A percentile compares a stretch with the other conserved stretches of the same genome.
Conservation (phyloP, 1,140 invertebrate genomes). For the Lithobius niger region DNA sequence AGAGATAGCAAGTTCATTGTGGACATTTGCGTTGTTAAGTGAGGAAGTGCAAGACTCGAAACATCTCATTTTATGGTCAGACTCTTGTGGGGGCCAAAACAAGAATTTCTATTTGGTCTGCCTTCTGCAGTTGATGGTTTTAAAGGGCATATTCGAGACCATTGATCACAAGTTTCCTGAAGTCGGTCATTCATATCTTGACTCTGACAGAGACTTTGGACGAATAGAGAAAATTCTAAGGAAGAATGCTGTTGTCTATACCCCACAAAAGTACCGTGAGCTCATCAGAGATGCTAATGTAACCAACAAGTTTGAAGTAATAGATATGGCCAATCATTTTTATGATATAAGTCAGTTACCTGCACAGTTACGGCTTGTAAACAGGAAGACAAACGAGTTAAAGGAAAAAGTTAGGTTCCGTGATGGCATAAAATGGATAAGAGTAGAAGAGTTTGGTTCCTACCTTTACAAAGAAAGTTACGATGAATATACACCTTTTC, state of each 20-base stretch:
- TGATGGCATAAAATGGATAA: background rate
- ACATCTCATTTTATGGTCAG: conserved; percentile 24
- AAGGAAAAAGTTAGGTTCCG: background rate
- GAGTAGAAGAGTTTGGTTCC: background rate
- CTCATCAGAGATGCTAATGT: background rate
- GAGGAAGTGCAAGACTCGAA: conserved; percentile 13
- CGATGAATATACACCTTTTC: no score
- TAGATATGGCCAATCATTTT: background rate
- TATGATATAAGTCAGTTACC: background rate
- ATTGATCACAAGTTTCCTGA: conserved; percentile 27
- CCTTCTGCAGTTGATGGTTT: conserved; percentile 12
- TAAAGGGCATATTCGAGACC: conserved; percentile 8
- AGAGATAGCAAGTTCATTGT: conserved; percentile 24
- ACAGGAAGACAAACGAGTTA: background rate
- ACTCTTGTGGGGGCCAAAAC: conserved; percentile 27
- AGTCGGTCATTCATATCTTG: background rate
- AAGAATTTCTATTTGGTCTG: conserved; percentile 24
- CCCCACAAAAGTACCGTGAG: background rate
- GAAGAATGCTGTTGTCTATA: background rate
- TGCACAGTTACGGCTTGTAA: background rate
- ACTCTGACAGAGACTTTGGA: background rate
- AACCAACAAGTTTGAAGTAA: background rate
- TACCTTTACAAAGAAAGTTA: no score
- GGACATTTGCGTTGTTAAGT: conserved; percentile 14
- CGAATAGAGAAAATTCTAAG: background rate